A percentile compares a stretch with the other conserved stretches of the same genome.
Conservation (phyloP, 2,113 vertebrate genomes). For the Falco punctatus region DNA sequence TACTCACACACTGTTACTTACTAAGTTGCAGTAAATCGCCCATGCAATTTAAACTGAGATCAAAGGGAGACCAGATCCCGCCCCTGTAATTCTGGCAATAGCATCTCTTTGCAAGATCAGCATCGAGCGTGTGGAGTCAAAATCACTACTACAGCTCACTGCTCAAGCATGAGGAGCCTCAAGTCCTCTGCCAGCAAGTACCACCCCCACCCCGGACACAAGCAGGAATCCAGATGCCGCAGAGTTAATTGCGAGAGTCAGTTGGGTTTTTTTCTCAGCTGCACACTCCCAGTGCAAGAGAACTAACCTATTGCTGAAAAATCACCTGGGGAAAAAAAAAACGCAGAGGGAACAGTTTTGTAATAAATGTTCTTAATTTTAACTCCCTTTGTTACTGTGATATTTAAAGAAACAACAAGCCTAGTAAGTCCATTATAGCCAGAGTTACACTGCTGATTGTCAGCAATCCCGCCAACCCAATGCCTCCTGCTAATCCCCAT, state of each 20-base stretch:
- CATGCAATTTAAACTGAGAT: neutral
- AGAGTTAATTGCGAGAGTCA: neutral
- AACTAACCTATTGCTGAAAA: neutral
- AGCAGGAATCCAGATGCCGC: neutral
- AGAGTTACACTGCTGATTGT: neutral
- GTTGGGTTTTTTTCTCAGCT: neutral
- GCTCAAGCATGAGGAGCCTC: conserved; percentile 14
- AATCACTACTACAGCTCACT: neutral
- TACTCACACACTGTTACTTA: neutral
- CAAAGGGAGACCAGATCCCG: conserved; percentile 1
- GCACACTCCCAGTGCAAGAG: neutral
- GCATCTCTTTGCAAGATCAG: conserved; percentile 17
- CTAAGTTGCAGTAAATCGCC: conserved; percentile 24
- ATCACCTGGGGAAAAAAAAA: neutral
- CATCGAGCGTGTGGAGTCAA: neutral
- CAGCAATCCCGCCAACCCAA: neutral
- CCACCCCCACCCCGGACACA: neutral
- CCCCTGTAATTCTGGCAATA: neutral
- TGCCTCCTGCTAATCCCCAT: conserved; percentile 5
- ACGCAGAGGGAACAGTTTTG: neutral
- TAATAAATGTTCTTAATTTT: neutral
- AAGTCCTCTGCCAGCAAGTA: neutral
- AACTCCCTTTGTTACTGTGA: neutral
- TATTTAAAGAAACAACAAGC: neutral
- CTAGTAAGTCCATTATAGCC: neutral